These are phyloP conservation scores for Shargacucullia verbasci DNA, from an alignment of 2,888 invertebrate species.

Conservation along the genomic window DNA sequence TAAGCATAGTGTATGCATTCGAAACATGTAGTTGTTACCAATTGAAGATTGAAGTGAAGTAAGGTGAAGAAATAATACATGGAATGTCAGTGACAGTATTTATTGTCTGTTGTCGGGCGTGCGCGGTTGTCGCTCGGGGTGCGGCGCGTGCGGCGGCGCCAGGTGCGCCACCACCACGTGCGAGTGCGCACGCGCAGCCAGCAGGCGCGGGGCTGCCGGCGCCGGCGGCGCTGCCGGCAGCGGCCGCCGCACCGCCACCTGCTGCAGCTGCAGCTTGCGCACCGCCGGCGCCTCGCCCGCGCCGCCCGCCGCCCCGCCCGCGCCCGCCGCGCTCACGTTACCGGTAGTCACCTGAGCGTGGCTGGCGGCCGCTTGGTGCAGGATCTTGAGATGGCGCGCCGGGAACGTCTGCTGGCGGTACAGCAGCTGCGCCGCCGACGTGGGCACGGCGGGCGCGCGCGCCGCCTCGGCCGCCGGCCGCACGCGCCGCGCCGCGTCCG, in stretches of 20 bases:
- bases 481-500: conserved; percentile 55
- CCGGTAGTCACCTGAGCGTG: conserved; percentile 63
- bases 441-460: conserved; percentile 74
- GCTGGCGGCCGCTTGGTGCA: conserved; percentile 75
- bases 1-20: no score
- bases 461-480: conserved; percentile 44
- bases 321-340: no score
- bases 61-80: not conserved
- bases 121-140: conserved; percentile 47
- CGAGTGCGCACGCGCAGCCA: conserved; percentile 83
- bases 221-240: conserved; percentile 35
- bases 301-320: conserved; percentile 60
- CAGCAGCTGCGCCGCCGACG: conserved; percentile 87
- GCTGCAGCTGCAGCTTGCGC: conserved; percentile 70
- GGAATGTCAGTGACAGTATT: not conserved
- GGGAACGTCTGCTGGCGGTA: conserved; percentile 90
- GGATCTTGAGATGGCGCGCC: conserved; percentile 84
- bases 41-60: no score
- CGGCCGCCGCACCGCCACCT: conserved; percentile 68
- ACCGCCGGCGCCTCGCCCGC: conserved; percentile 65
- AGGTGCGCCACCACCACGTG: conserved; percentile 77
- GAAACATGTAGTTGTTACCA: no score
- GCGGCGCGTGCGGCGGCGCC: conserved; percentile 54
- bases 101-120: conserved; percentile 20
- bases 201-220: conserved; percentile 71